Percentiles rank a stretch among this genome's conserved stretches.
Conservation (phyloP, 2,888 invertebrate species). For the Drosophila merina region DNA sequence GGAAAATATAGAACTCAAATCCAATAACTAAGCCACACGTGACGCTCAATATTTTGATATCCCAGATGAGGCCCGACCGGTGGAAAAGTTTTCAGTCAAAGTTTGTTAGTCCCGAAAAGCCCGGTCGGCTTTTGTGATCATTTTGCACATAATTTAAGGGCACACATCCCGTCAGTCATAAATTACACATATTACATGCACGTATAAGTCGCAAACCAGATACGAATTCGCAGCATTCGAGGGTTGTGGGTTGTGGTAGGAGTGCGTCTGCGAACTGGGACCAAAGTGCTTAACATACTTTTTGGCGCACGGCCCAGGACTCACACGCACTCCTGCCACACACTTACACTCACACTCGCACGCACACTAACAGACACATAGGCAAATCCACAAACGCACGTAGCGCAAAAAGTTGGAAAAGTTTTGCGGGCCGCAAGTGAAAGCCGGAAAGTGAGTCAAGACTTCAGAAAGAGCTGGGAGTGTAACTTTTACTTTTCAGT, state of each 20-base stretch:
- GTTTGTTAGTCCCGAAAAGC: slow-evolving; percentile 39
- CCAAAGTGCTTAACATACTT: slow-evolving; percentile 78
- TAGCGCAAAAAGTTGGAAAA: slow-evolving; percentile 65
- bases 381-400: slow-evolving; percentile 69
- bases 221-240: slow-evolving; percentile 30
- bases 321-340: slow-evolving; percentile 18
- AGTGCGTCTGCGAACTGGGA: slow-evolving; percentile 62
- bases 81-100: slow-evolving; percentile 49
- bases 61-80: slow-evolving; percentile 2
- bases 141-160: slow-evolving; percentile 75
- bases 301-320: slow-evolving; percentile 53
- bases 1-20: neutral
- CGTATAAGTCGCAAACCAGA: slow-evolving; percentile 74
- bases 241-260: slow-evolving; percentile 29
- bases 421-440: slow-evolving; percentile 52
- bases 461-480: slow-evolving; percentile 42
- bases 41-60: slow-evolving; percentile 44
- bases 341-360: neutral
- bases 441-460: slow-evolving; percentile 74
- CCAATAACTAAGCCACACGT: slow-evolving; percentile 44
- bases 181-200: slow-evolving; percentile 78
- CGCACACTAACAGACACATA: slow-evolving; percentile 38
- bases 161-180: slow-evolving; percentile 75
- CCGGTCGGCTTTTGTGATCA: slow-evolving; percentile 56
- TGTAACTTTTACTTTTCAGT: slow-evolving; percentile 64